phyloP scores from a whole-genome alignment of 2,797 vertebrate genomes.

The Heliangelus exortis region DNA sequence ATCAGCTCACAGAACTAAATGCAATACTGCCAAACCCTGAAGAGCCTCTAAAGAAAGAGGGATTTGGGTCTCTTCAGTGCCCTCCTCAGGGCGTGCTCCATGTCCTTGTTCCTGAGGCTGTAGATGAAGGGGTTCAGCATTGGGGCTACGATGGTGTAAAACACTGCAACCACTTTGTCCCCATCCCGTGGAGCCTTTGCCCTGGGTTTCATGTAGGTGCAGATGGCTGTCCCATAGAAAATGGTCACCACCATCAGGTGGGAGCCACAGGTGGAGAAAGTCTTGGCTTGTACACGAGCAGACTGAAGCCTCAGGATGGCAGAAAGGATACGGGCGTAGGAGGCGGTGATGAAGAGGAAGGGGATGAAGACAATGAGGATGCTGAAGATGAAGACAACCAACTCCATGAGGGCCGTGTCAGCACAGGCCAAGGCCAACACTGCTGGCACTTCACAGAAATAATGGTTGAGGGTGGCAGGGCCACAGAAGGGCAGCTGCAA shows the following conservation, averaged over 20 bases:
- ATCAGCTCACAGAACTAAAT: not conserved
- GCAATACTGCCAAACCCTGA: not conserved
- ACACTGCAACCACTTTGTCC: constrained; percentile 42
- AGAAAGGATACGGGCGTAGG: constrained; percentile 20
- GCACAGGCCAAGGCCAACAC: constrained; percentile 61
- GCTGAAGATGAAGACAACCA: constrained; percentile 65
- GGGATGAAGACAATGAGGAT: constrained; percentile 56
- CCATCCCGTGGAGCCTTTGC: not conserved
- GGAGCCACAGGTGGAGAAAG: constrained; percentile 68
- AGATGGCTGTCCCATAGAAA: constrained; percentile 64
- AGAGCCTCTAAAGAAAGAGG: not conserved
- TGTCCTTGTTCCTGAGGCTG: constrained; percentile 26
- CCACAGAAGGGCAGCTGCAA: constrained; percentile 61
- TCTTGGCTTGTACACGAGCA: not conserved
- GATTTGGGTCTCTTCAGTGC: not conserved
- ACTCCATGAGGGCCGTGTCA: not conserved
- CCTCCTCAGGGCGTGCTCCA: not conserved
- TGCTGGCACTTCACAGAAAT: constrained; percentile 61
- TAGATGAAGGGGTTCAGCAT: constrained; percentile 46
- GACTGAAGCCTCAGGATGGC: constrained; percentile 21
- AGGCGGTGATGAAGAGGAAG: constrained; percentile 63
- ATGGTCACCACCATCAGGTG: constrained; percentile 55
- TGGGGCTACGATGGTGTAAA: not conserved
- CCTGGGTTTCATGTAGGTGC: constrained; percentile 62
- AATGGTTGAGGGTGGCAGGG: constrained; percentile 57